Base-by-base conservation (phyloP, 2,797 vertebrate genomes). In the Alcedo atthis region DNA sequence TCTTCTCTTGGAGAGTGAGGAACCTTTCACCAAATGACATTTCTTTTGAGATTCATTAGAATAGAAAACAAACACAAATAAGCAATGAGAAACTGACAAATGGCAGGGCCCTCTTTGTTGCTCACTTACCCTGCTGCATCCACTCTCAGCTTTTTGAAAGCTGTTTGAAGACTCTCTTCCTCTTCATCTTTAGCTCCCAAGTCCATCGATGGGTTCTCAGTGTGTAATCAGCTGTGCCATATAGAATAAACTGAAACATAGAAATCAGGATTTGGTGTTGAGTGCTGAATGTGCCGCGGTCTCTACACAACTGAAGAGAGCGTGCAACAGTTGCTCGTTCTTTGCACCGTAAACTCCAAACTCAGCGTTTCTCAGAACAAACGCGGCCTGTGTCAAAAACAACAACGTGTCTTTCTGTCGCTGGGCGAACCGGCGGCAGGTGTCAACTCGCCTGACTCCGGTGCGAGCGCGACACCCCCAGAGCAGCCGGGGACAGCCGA, bases 81-180 rank as follows among this genome's bases (percentile, higher is more conserved):
- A 2, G 5, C 12, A 32, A 15, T 30, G 40, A 30, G 33, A 49
- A 63, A 13, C 11, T 2, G 8, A 55, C 37, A 64, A 43, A 42
- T 26, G 19, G 18, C 33, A 35, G 1, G 4, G 63, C 5, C 37
- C 61, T 69, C 81, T 74, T n/a, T 12, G 28, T 10, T 8, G 35
- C 33, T 66, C 12, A 69, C 88, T 81, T 87, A 98, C 98, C 98
- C 98, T 92, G 98, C 97, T 48, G 97, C 98, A 75, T 98, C 98
- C 5, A 99, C 98, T 61, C 98, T 96, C 79, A 99, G 97, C 96
- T 99, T 99, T 95, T 99, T 98, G 85, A 99, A 99, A 1, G 98
- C 98, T 1, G 98, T 98, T 95, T 99, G 98, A 92, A 99, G 97
- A 10, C 98, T 98, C 67, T 98, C 98, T 12, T 99, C 98, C 32